Evolutionary conservation across 2,113 vertebrate genomes (phyloP).

Genomic region (Strix aluco): DNA sequence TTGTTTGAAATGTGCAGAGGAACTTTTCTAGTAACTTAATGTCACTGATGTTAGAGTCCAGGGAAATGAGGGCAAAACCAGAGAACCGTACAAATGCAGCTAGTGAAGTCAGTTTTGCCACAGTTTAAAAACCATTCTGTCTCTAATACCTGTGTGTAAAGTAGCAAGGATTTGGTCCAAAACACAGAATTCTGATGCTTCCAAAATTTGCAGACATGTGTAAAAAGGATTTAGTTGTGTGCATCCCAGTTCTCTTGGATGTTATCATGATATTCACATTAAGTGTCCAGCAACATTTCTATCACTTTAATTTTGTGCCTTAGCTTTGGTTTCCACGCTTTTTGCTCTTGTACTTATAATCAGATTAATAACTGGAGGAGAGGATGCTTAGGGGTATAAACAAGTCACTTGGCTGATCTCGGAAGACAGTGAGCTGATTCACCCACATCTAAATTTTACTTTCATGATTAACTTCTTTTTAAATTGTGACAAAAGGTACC

Average conservation of each 20-base stretch:
- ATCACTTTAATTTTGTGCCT: not conserved
- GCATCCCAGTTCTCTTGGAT: not conserved
- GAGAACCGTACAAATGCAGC: not conserved
- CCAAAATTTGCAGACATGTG: not conserved
- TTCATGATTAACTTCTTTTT: not conserved
- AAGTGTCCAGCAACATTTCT: not conserved
- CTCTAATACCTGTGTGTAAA: not conserved
- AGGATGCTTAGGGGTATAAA: not conserved
- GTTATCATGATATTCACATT: not conserved
- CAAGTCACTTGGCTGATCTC: not conserved
- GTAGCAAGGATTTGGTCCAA: not conserved
- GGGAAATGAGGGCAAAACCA: not conserved
- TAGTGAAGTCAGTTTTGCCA: not conserved
- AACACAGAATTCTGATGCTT: not conserved
- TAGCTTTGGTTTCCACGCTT: not conserved
- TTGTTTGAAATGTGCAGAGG: not conserved
- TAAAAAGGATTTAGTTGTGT: not conserved
- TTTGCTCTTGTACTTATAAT: not conserved
- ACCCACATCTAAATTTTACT: slow-evolving; percentile 15
- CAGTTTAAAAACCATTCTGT: not conserved
- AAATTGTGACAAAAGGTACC: not conserved
- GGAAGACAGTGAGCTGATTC: not conserved
- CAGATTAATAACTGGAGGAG: not conserved
- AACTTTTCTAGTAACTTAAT: not conserved
- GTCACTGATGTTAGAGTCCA: not conserved